These are phyloP conservation scores for Gymnocephalus cernua DNA, from an alignment of 2,113 vertebrate species.

Conservation along the genomic window DNA sequence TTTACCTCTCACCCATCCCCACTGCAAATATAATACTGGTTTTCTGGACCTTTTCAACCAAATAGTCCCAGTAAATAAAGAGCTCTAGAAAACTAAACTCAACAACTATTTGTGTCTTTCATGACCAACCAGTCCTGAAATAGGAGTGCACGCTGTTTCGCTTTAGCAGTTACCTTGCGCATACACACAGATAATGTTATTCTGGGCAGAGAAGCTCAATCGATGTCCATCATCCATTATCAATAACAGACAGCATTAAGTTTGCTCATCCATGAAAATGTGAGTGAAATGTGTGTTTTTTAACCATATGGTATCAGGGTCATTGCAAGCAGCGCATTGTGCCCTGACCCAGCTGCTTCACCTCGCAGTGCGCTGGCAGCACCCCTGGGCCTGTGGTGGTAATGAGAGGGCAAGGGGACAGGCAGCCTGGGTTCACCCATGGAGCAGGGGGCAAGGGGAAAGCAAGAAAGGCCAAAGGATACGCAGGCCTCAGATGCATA, in stretches of 20 bases:
- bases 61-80: conserved; percentile 25
- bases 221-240: conserved; percentile 67
- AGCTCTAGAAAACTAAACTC: conserved; percentile 8
- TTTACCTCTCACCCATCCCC: conserved; percentile 28
- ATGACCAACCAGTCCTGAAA: conserved; percentile 49
- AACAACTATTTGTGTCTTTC: conserved; percentile 30
- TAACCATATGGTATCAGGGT: not conserved
- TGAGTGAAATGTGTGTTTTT: conserved; percentile 22
- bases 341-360: conserved; percentile 48
- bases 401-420: conserved; percentile 72
- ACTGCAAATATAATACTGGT: conserved; percentile 9
- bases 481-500: conserved; percentile 53
- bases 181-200: conserved; percentile 39
- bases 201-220: conserved; percentile 40
- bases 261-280: conserved; percentile 58
- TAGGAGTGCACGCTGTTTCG: not conserved
- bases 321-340: conserved; percentile 18
- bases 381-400: conserved; percentile 48
- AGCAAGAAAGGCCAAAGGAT: conserved; percentile 55
- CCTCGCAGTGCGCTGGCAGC: conserved; percentile 52
- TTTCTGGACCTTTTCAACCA: conserved; percentile 6
- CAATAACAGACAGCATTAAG: conserved; percentile 50
- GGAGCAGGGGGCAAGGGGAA: conserved; percentile 51
- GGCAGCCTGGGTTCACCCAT: conserved; percentile 61
- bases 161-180: conserved; percentile 2